Conservation (phyloP, 2,888 invertebrate genomes). For the Dascillus cervinus region DNA sequence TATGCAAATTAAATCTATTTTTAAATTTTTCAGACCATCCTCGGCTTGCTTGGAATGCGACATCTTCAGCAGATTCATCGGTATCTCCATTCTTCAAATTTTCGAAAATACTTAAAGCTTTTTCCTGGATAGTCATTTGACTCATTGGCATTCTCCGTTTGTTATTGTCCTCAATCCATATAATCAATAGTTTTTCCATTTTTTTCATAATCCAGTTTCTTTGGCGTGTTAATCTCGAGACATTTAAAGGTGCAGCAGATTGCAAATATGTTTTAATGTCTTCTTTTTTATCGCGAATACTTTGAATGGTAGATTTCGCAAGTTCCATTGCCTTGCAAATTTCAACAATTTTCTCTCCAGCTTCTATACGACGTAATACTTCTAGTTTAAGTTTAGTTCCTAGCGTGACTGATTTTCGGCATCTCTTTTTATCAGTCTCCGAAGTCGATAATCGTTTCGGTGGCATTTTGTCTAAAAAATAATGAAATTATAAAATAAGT, state of each 20-base stretch:
- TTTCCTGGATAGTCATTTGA: slow-evolving; percentile 21
- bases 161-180: slow-evolving; percentile 19
- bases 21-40: slow-evolving; percentile 16
- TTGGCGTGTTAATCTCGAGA: slow-evolving; percentile 20
- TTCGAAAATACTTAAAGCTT: slow-evolving; percentile 21
- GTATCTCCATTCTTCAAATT: slow-evolving; percentile 17
- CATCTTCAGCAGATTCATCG: slow-evolving; percentile 8
- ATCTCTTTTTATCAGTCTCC: slow-evolving; percentile 16
- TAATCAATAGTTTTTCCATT: slow-evolving; percentile 18
- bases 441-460: too few relatives aligned
- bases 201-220: slow-evolving; percentile 19
- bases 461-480: too few relatives aligned
- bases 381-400: slow-evolving; percentile 13
- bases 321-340: slow-evolving; percentile 17
- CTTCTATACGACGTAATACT: slow-evolving; percentile 15
- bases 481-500: too few relatives aligned
- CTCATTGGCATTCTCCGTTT: slow-evolving; percentile 20
- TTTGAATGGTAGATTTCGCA: slow-evolving; percentile 18
- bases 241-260: slow-evolving; percentile 20
- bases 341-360: slow-evolving; percentile 16
- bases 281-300: slow-evolving; percentile 18
- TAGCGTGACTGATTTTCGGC: slow-evolving; percentile 12
- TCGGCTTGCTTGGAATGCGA: slow-evolving; percentile 10
- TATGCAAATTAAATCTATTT: slow-evolving; percentile 9
- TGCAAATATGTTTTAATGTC: slow-evolving; percentile 15